Evolutionary conservation across 2,888 invertebrate species (phyloP), one percentile per base, ranked within the genome.

Genomic region (Doris montereyensis): DNA sequence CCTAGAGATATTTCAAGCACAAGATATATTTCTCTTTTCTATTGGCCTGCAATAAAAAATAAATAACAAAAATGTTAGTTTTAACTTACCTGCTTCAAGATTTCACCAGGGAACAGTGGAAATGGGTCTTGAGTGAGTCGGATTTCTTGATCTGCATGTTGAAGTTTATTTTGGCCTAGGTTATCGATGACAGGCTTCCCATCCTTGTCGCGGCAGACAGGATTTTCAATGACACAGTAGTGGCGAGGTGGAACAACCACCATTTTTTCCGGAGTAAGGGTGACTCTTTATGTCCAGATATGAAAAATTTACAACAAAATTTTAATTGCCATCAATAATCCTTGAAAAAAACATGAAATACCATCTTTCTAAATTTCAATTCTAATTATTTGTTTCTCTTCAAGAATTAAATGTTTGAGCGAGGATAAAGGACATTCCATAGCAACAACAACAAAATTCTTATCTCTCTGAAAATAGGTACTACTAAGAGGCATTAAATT

Each of bases 91-190:
- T 85, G 86, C 84, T 88, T 88, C 3, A 89, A 81, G 26, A 86
- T 81, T 86, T 93, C 93, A 24, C 93, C 93, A 21, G 93, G 93
- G 86, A 92, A 93, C 17, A 93, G 88, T 13, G 93, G 93, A 84
- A 93, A 93, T 1, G 93, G 93, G 13, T 92, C 92, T 84, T 92
- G 92, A 24, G 92, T 89, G 35, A 92, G 87, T n/a, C 92, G 87
- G 78, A 92, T 91, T 81, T 93, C 93, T 77, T 90, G 89, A 84
- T 93, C 93, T 77, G 92, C 93, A 85, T 93, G 92, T 4, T 85
- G 84, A 30, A 93, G 88, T 58, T 86, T 90, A 8, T 87, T 91
- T 85, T 93, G 92, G 26, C 92, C 92, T 79, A 85, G 83, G 0
- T 79, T 81, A 81, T 93, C 92, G 67, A 86, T 81, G 1, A 90